Conservation (phyloP, 1,140 invertebrate genomes). For the Sitobion miscanthi region DNA sequence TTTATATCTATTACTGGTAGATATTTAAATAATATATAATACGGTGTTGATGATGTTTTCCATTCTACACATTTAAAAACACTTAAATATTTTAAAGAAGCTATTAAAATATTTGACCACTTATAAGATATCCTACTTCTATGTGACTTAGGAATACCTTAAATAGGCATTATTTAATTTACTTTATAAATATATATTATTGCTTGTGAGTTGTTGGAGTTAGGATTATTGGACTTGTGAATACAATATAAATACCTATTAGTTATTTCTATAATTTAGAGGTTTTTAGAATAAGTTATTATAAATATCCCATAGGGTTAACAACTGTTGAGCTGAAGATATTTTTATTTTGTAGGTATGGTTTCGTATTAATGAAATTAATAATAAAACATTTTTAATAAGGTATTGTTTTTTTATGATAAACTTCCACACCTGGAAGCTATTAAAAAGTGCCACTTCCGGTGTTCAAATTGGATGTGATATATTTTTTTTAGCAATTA, state of each 20-base stretch:
- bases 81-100: background rate
- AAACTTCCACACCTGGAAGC: background rate
- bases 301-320: background rate
- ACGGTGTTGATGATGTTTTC: background rate
- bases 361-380: background rate
- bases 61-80: background rate
- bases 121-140: background rate
- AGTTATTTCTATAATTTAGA: too few species aligned
- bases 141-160: background rate
- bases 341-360: background rate
- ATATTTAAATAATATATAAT: background rate
- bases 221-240: background rate
- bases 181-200: background rate
- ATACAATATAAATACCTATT: background rate
- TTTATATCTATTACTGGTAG: background rate
- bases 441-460: constrained; percentile 41
- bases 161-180: background rate
- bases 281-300: background rate
- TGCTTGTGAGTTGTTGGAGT: background rate
- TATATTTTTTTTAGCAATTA: constrained; percentile 22
- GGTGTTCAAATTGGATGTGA: background rate
- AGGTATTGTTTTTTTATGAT: background rate
- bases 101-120: background rate
- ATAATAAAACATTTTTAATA: background rate
- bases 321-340: background rate